phyloP scores from a whole-genome alignment of 2,888 invertebrate species.

The Lasiommata megera region DNA sequence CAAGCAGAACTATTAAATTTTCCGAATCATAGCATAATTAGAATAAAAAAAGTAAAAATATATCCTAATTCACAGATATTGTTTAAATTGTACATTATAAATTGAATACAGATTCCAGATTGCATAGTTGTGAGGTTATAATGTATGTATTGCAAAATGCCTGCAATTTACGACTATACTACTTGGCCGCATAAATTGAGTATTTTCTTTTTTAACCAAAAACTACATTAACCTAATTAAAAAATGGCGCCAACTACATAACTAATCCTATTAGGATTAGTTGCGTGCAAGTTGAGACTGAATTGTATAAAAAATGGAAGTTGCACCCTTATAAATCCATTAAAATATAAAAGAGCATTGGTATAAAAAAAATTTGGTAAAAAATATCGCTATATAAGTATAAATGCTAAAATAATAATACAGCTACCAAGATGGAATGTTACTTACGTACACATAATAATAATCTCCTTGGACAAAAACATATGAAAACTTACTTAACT shows the following conservation, averaged over 20 bases:
- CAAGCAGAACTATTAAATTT: no score
- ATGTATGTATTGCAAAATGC: background rate
- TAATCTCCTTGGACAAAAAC: conserved; percentile 61
- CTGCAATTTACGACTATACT: conserved; percentile 16
- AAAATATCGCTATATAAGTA: conserved; percentile 56
- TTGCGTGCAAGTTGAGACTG: conserved; percentile 2
- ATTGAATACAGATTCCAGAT: conserved; percentile 3
- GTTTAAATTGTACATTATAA: no score
- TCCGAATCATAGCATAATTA: no score
- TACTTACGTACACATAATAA: conserved; percentile 47
- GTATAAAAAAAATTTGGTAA: conserved; percentile 78
- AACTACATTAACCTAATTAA: conserved; percentile 28
- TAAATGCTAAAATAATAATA: conserved; percentile 66
- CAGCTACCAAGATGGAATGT: conserved; percentile 70
- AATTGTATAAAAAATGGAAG: conserved; percentile 26
- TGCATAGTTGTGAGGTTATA: background rate
- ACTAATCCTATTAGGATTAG: conserved; percentile 1
- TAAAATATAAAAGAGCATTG: conserved; percentile 68
- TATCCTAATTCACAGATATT: no score
- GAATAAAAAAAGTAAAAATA: no score
- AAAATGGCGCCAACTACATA: conserved; percentile 16
- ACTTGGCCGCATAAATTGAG: conserved; percentile 44
- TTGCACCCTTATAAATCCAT: conserved; percentile 43
- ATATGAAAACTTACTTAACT: conserved; percentile 39
- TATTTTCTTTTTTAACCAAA: conserved; percentile 38